Percentiles rank a stretch among this genome's conserved stretches.
Conservation (phyloP, 23 tunicate genomes). For the Styela plicata region DNA sequence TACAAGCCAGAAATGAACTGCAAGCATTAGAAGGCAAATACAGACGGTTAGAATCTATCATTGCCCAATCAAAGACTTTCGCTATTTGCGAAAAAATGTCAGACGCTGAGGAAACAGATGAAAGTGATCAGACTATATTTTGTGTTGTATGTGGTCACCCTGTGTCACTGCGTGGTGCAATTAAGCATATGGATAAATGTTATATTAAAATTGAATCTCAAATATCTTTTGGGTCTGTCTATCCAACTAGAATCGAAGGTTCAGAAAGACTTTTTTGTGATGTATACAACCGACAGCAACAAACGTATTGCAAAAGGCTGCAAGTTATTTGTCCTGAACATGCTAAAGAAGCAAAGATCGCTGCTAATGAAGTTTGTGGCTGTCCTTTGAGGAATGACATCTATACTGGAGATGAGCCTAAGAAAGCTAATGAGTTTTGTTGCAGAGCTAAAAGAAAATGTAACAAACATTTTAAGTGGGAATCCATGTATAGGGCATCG, state of each 20-base stretch:
- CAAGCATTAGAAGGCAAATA: conserved; percentile 60
- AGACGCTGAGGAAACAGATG: conserved; percentile 57
- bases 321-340: conserved; percentile 95
- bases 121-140: conserved; percentile 63
- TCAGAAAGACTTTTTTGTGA: conserved; percentile 89
- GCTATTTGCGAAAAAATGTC: conserved; percentile 32
- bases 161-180: conserved; percentile 50
- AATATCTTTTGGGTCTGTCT: conserved; percentile 86
- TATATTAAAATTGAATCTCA: conserved; percentile 90
- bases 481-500: conserved; percentile 86
- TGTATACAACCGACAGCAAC: conserved; percentile 75
- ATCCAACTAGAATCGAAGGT: conserved; percentile 85
- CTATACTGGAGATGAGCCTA: conserved; percentile 42
- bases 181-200: conserved; percentile 92
- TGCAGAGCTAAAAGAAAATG: conserved; percentile 69
- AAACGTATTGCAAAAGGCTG: conserved; percentile 86
- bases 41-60: conserved; percentile 57
- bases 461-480: conserved; percentile 82
- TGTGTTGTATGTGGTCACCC: conserved; percentile 93
- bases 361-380: conserved; percentile 80
- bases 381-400: conserved; percentile 72
- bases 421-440: conserved; percentile 59
- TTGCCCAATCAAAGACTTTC: conserved; percentile 49
- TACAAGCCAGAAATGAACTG: conserved; percentile 67
- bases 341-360: conserved; percentile 81